phyloP scores from a whole-genome alignment of 2,888 invertebrate species.

The Polydesmus complanatus region DNA sequence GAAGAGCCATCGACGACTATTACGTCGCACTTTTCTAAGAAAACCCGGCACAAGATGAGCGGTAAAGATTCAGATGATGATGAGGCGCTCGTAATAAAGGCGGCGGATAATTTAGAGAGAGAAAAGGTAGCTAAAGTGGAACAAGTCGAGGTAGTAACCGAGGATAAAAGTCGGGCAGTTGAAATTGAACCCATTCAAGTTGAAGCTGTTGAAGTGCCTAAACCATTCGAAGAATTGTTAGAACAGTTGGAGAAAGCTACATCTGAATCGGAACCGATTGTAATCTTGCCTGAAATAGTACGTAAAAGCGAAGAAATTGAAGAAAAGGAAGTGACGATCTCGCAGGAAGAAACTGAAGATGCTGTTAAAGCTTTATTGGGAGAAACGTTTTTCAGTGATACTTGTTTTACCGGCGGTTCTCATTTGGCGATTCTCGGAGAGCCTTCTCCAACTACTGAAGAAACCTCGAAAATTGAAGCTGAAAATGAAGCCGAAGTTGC shows the following conservation, averaged over 20 bases:
- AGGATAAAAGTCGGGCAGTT: constrained; percentile 38
- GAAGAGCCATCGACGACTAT: too few relatives aligned
- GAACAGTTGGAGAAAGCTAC: constrained; percentile 20
- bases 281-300: constrained; percentile 32
- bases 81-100: background rate
- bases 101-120: constrained; percentile 25
- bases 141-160: constrained; percentile 24
- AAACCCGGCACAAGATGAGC: too few relatives aligned
- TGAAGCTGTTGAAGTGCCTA: constrained; percentile 39
- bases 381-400: constrained; percentile 50
- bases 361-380: constrained; percentile 76
- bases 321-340: constrained; percentile 43
- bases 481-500: constrained; percentile 4
- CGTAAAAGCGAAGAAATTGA: constrained; percentile 36
- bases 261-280: constrained; percentile 27
- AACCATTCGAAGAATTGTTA: constrained; percentile 25
- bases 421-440: too few relatives aligned
- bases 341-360: constrained; percentile 84
- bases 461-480: constrained; percentile 35
- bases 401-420: background rate
- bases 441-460: constrained; percentile 27
- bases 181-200: background rate
- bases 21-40: too few relatives aligned
- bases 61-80: background rate
- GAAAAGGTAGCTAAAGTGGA: constrained; percentile 27